phyloP scores from a whole-genome alignment of 2,113 vertebrate species.

The Nerophis ophidion region DNA sequence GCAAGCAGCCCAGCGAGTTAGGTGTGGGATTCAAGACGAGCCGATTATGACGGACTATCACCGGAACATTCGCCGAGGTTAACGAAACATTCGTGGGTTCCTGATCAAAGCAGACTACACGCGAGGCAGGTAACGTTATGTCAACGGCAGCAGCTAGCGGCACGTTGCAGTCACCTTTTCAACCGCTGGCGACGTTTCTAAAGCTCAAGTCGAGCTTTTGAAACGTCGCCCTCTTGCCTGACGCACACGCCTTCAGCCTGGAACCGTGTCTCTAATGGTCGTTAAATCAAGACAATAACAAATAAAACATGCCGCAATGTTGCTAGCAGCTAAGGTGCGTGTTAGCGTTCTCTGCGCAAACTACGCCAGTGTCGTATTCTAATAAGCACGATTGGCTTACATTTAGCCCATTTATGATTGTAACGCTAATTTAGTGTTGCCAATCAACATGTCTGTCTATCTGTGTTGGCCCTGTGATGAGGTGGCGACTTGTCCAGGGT shows the following conservation, averaged over 20 bases:
- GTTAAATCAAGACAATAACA: too few species aligned
- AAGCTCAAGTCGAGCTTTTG: neutral
- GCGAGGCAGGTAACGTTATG: slow-evolving; percentile 34
- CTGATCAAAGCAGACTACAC: slow-evolving; percentile 27
- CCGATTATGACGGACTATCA: slow-evolving; percentile 49
- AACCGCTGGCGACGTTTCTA: too few species aligned
- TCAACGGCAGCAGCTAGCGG: slow-evolving; percentile 32
- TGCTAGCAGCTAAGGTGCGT: slow-evolving; percentile 11
- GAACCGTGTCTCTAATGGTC: neutral
- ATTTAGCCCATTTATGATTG: too few species aligned
- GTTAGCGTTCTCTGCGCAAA: neutral
- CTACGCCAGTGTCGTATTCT: too few species aligned
- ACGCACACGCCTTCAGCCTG: too few species aligned
- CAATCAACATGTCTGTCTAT: too few species aligned
- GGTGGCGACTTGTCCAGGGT: too few species aligned
- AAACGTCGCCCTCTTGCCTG: neutral
- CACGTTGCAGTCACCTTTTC: slow-evolving; percentile 54
- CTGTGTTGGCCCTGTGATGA: too few species aligned
- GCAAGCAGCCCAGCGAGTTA: neutral
- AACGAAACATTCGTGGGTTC: slow-evolving; percentile 33
- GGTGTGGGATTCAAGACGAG: slow-evolving; percentile 1
- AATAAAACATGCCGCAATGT: neutral
- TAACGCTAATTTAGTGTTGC: too few species aligned
- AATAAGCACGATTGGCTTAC: too few species aligned
- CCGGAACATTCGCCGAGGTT: slow-evolving; percentile 16